Evolutionary conservation across 1,140 invertebrate genomes (phyloP).

Genomic region (Copidosoma floridanum): DNA sequence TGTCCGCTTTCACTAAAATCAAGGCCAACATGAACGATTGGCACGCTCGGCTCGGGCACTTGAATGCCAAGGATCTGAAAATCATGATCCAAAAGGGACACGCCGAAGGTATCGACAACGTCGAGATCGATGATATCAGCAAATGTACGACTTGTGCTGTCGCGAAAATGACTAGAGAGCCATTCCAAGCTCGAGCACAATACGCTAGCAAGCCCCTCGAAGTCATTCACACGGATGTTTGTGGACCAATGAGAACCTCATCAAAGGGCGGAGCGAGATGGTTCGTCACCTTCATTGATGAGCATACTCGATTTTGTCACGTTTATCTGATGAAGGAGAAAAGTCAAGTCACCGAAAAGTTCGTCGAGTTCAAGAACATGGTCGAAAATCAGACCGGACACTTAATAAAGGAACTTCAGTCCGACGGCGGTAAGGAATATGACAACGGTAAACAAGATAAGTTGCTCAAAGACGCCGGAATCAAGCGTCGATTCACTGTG

Average conservation of each 20-base stretch:
- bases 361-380: slow-evolving; percentile 35
- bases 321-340: slow-evolving; percentile 43
- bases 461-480: slow-evolving; percentile 13
- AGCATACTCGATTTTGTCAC: slow-evolving; percentile 36
- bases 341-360: slow-evolving; percentile 40
- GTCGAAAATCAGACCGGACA: slow-evolving; percentile 39
- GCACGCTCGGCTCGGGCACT: no score
- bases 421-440: slow-evolving; percentile 27
- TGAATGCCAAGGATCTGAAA: background rate
- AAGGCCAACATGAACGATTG: background rate
- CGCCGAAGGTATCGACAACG: background rate
- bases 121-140: background rate
- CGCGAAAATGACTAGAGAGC: no score
- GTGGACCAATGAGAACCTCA: slow-evolving; percentile 1
- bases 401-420: slow-evolving; percentile 32
- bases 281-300: slow-evolving; percentile 39
- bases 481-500: slow-evolving; percentile 28
- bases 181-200: background rate
- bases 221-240: slow-evolving; percentile 7
- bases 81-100: background rate
- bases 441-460: background rate
- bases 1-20: background rate
- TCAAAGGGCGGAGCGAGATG: background rate
- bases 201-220: no score
- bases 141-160: background rate